These are phyloP conservation scores for Bufo bufo DNA, from an alignment of 2,113 vertebrate species.

Conservation along the genomic window DNA sequence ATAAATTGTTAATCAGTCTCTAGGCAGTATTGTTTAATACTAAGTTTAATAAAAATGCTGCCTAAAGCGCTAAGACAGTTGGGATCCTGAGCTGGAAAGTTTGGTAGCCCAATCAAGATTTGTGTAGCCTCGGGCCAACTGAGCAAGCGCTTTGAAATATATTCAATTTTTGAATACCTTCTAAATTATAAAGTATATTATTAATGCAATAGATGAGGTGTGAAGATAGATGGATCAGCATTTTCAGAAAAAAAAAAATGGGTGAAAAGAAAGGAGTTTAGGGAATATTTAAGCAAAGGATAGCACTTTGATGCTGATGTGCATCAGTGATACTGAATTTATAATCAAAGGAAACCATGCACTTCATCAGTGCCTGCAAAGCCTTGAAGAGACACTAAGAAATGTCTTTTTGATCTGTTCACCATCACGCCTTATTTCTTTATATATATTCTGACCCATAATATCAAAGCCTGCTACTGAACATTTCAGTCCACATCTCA, in stretches of 20 bases:
- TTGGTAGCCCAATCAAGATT: slow-evolving; percentile 67
- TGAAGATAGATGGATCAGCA: slow-evolving; percentile 66
- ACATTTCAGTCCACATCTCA: slow-evolving; percentile 44
- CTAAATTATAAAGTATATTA: slow-evolving; percentile 74
- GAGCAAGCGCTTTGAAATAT: slow-evolving; percentile 71
- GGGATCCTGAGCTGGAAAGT: slow-evolving; percentile 69
- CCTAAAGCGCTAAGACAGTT: slow-evolving; percentile 71
- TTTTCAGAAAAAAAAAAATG: slow-evolving; percentile 66
- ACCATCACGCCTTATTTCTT: slow-evolving; percentile 45
- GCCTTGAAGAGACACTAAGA: slow-evolving; percentile 50
- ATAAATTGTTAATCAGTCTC: slow-evolving; percentile 77
- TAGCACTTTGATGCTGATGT: slow-evolving; percentile 67
- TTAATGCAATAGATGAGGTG: slow-evolving; percentile 70
- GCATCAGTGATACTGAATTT: slow-evolving; percentile 68
- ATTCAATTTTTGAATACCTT: slow-evolving; percentile 71
- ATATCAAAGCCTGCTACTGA: slow-evolving; percentile 60
- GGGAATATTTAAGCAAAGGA: slow-evolving; percentile 70
- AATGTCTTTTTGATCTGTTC: slow-evolving; percentile 56
- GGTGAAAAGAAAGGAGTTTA: slow-evolving; percentile 67
- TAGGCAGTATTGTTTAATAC: slow-evolving; percentile 75
- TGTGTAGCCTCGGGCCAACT: slow-evolving; percentile 63
- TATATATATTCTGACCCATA: slow-evolving; percentile 50
- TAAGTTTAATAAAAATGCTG: slow-evolving; percentile 78
- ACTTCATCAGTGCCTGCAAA: slow-evolving; percentile 56
- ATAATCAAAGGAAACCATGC: slow-evolving; percentile 64